Evolutionary conservation across 2,113 vertebrate species (phyloP).

Genomic region (Poecilia latipinna): DNA sequence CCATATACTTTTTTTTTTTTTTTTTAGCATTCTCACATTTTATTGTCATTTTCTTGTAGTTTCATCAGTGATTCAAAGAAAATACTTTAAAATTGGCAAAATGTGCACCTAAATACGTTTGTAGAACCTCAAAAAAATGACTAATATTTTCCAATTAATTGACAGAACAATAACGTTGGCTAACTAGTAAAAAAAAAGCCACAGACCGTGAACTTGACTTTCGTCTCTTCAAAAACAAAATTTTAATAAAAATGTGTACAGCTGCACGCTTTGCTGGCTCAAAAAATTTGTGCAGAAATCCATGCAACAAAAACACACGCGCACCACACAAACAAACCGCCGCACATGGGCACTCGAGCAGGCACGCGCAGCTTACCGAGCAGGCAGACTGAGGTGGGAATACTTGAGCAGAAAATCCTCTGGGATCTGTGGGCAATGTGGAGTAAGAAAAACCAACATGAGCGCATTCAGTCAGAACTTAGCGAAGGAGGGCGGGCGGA

Average conservation of each 20-base stretch:
- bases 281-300: constrained; percentile 18
- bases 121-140: too few species aligned
- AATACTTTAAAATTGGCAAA: too few species aligned
- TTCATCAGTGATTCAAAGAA: too few species aligned
- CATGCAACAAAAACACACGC: constrained; percentile 4
- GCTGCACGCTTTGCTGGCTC: constrained; percentile 34
- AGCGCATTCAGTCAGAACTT: constrained; percentile 56
- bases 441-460: constrained; percentile 60
- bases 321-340: constrained; percentile 3
- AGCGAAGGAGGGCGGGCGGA: constrained; percentile 11
- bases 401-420: constrained; percentile 40
- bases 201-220: constrained; percentile 49
- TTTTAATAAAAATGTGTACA: background rate
- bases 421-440: constrained; percentile 63
- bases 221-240: constrained; percentile 5
- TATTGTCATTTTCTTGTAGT: too few species aligned
- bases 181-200: too few species aligned
- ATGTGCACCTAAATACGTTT: too few species aligned
- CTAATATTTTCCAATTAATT: too few species aligned
- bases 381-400: constrained; percentile 49
- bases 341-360: constrained; percentile 17
- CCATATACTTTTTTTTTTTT: too few species aligned
- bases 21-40: too few species aligned
- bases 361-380: constrained; percentile 31
- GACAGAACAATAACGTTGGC: too few species aligned